Evolutionary conservation across 2,888 invertebrate genomes (phyloP), one percentile per base, ranked within the genome.

Genomic region (Drosophila sordidula): DNA sequence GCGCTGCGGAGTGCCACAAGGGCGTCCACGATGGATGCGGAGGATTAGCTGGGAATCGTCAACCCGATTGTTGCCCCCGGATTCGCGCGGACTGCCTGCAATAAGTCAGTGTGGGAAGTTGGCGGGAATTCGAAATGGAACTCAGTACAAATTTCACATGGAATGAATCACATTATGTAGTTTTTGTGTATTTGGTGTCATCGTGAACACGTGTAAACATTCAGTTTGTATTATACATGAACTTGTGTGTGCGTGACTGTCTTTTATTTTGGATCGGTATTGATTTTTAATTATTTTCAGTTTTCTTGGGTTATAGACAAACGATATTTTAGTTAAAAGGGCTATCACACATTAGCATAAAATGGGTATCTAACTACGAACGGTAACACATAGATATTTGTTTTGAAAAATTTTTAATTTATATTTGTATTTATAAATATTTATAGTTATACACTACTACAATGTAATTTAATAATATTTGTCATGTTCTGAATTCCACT

Each of bases 11-110:
- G 92, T 92, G 22, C 95, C 95, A 12, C 96, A 93, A 0, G 92
- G 91, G 26, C 92, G 87, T 0, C 98, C 98, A 0, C 98, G 94
- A 92, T 98, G 98, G 82, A 98, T 98, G 77, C 98, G 94, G 75
- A 98, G 92, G 0, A 98, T 98, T 57, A 98, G 93, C 47, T 97
- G 95, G 91, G 97, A 96, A 91, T 97, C 97, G 86, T 97, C 96
- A 89, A 97, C 96, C 41, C 97, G 95, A 90, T 93, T 95, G 52
- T 95, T 95, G 57, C 90, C 88, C 49, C 90, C 88, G 54, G 95
- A 78, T 58, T 92, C 91, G 44, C 95, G 95, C 80, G 94, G 93
- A 42, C 93, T 92, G 77, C 95, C 95, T 94, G 91, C 95, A 97
- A 92, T 80, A 77, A 86, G 77, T 77, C 75, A 73, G 62, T 77